Percentiles rank a stretch among this genome's conserved stretches.
phyloP scores from a whole-genome alignment of 37 sponge, comb jelly and placozoan genomes.

The Eunapius fragilis region DNA sequence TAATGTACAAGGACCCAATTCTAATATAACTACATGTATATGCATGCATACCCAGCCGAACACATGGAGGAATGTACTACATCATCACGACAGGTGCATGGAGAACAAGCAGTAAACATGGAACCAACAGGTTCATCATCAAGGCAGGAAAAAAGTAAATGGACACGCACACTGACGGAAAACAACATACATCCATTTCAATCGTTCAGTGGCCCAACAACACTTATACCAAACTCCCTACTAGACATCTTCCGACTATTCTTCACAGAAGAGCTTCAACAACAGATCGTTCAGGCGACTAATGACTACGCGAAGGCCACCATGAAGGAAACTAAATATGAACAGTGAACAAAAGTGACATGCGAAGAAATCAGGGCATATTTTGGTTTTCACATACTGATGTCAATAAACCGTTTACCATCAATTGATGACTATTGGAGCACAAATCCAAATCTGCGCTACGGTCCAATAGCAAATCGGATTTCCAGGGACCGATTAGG shows the following conservation, averaged over 20 bases:
- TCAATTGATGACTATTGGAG: slow-evolving; percentile 30
- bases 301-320: slow-evolving; percentile 17
- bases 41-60: too few relatives aligned
- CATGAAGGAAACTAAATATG: slow-evolving; percentile 1
- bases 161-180: too few relatives aligned
- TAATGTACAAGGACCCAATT: too few relatives aligned
- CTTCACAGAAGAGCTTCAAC: slow-evolving; percentile 8
- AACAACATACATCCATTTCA: slow-evolving; percentile 19
- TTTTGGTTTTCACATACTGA: slow-evolving; percentile 21
- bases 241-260: slow-evolving; percentile 15
- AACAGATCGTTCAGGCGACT: not conserved
- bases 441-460: not conserved
- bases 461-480: slow-evolving; percentile 17
- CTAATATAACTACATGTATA: too few relatives aligned
- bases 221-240: not conserved
- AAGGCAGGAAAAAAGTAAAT: too few relatives aligned
- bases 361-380: slow-evolving; percentile 21
- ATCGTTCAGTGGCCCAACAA: slow-evolving; percentile 3
- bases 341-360: not conserved
- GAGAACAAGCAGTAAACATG: too few relatives aligned
- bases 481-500: slow-evolving; percentile 22
- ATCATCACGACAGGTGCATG: too few relatives aligned
- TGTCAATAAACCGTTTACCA: slow-evolving; percentile 4
- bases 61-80: too few relatives aligned
- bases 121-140: too few relatives aligned